A percentile compares a stretch with the other conserved stretches of the same genome.
Conservation (phyloP, 2,888 invertebrate species). For the Habrosyne pyritoides region DNA sequence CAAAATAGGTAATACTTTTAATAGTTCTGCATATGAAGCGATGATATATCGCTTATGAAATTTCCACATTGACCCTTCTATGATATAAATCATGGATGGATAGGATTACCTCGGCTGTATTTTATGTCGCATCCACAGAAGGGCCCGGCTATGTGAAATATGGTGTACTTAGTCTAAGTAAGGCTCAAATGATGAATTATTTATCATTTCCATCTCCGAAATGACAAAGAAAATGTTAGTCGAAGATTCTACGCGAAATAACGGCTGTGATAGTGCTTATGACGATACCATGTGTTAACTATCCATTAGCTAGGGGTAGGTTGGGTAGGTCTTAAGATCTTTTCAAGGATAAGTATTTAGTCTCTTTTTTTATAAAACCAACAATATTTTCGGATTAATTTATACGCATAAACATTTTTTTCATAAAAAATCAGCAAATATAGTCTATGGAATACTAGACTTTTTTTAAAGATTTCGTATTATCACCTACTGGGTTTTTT, state of each 20-base stretch:
- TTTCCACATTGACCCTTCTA: slow-evolving; percentile 74
- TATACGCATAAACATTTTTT: too few relatives aligned
- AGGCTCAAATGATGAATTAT: slow-evolving; percentile 78
- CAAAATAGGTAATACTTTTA: slow-evolving; percentile 37
- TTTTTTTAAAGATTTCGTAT: too few relatives aligned
- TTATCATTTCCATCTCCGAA: slow-evolving; percentile 69
- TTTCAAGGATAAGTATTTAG: too few relatives aligned
- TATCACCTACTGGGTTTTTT: too few relatives aligned
- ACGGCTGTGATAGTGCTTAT: slow-evolving; percentile 43
- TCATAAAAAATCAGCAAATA: too few relatives aligned
- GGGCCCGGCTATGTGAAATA: slow-evolving; percentile 73
- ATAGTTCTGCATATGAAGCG: slow-evolving; percentile 59
- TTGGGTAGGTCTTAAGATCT: too few relatives aligned
- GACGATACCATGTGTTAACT: slow-evolving; percentile 19
- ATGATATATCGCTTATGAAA: slow-evolving; percentile 72
- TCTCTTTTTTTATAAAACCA: too few relatives aligned
- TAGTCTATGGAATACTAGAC: too few relatives aligned
- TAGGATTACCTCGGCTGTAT: slow-evolving; percentile 79
- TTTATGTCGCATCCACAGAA: slow-evolving; percentile 77
- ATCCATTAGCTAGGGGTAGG: neutral
- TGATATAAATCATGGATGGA: slow-evolving; percentile 78
- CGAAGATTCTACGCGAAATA: slow-evolving; percentile 45
- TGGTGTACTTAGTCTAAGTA: slow-evolving; percentile 79
- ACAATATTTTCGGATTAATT: too few relatives aligned
- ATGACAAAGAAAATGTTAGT: slow-evolving; percentile 61